Percentiles rank a stretch among this genome's conserved stretches.
Evolutionary conservation across 2,113 vertebrate genomes (phyloP).

Genomic region (Equus quagga): DNA sequence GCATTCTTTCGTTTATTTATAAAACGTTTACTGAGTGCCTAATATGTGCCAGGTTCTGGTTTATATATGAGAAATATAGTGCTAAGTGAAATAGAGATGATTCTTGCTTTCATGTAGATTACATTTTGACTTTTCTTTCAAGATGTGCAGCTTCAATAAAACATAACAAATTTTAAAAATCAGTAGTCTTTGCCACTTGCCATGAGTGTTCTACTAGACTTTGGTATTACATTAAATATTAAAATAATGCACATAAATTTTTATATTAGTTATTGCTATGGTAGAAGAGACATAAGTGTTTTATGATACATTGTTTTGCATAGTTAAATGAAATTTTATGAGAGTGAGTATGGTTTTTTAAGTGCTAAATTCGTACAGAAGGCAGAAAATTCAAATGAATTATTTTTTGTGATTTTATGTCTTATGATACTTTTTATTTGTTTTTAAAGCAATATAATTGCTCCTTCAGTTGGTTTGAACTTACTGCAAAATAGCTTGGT

Average conservation of each 20-base stretch:
- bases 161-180: background rate
- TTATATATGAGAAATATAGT: background rate
- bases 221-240: constrained; percentile 43
- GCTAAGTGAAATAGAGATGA: background rate
- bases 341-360: background rate
- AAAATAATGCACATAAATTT: constrained; percentile 27
- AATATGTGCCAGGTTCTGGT: background rate
- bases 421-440: background rate
- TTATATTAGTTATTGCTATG: constrained; percentile 10
- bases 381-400: constrained; percentile 32
- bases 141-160: background rate
- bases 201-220: background rate
- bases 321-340: constrained; percentile 54
- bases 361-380: constrained; percentile 48
- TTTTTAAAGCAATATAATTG: constrained; percentile 58
- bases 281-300: background rate
- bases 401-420: constrained; percentile 52
- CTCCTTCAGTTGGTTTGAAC: constrained; percentile 44
- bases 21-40: background rate
- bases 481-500: background rate
- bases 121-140: constrained; percentile 25
- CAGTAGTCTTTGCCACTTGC: constrained; percentile 4
- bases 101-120: constrained; percentile 38
- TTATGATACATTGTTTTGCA: constrained; percentile 11
- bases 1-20: background rate